These are phyloP conservation scores for Scaptomyza graminum DNA, from an alignment of 1,140 invertebrate genomes.

Conservation along the genomic window DNA sequence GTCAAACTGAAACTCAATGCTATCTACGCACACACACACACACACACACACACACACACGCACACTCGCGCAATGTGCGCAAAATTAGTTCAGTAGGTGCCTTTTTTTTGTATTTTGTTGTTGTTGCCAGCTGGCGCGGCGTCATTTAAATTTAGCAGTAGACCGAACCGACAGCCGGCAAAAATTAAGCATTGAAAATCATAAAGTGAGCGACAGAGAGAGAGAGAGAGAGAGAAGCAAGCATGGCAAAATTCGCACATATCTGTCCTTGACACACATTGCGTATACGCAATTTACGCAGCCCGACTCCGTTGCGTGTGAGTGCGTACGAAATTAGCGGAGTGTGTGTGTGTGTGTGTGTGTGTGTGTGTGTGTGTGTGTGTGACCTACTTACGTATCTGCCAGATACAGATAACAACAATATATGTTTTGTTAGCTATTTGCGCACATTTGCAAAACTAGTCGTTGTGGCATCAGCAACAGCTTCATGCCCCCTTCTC, in stretches of 20 bases:
- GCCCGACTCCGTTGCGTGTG: slow-evolving; percentile 46
- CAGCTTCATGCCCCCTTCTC: slow-evolving; percentile 12
- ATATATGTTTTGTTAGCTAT: slow-evolving; percentile 53
- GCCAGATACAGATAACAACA: slow-evolving; percentile 70
- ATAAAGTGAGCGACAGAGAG: background rate
- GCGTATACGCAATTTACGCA: slow-evolving; percentile 80
- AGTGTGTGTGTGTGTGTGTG: slow-evolving; percentile 36
- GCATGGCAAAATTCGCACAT: slow-evolving; percentile 73
- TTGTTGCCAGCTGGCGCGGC: slow-evolving; percentile 41
- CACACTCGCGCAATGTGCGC: slow-evolving; percentile 16
- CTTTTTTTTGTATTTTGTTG: slow-evolving; percentile 28
- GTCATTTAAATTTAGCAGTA: slow-evolving; percentile 71
- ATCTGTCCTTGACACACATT: slow-evolving; percentile 83
- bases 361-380: slow-evolving; percentile 45
- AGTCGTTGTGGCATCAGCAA: slow-evolving; percentile 29
- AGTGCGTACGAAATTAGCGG: slow-evolving; percentile 64
- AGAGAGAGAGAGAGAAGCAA: slow-evolving; percentile 5
- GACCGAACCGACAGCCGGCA: slow-evolving; percentile 35
- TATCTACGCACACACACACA: slow-evolving; percentile 59
- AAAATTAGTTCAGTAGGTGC: slow-evolving; percentile 78
- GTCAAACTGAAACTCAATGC: slow-evolving; percentile 71
- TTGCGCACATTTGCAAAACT: slow-evolving; percentile 19
- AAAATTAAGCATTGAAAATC: slow-evolving; percentile 62
- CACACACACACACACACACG: slow-evolving; percentile 13
- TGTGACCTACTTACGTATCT: slow-evolving; percentile 73